Conservation (phyloP, 2,113 vertebrate genomes). For the Tetrax tetrax region DNA sequence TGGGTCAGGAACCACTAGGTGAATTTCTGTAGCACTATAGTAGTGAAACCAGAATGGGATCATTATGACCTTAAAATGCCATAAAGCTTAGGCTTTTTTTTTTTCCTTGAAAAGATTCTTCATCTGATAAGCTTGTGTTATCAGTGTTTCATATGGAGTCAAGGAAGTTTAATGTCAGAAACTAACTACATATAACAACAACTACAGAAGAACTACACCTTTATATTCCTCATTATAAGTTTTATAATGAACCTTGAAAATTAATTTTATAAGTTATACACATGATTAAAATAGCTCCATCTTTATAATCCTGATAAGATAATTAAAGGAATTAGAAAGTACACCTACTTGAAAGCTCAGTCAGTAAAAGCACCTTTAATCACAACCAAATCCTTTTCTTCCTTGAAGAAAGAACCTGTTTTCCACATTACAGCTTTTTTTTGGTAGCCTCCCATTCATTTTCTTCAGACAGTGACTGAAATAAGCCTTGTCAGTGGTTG, state of each 20-base stretch:
- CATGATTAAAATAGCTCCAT: conserved; percentile 23
- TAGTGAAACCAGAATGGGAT: background rate
- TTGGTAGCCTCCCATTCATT: conserved; percentile 28
- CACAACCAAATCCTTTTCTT: conserved; percentile 28
- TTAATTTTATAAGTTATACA: background rate
- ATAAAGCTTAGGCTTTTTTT: background rate
- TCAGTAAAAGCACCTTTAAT: conserved; percentile 45
- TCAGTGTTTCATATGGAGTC: background rate
- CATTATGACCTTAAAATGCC: background rate
- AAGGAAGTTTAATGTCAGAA: background rate
- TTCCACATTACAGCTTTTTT: background rate
- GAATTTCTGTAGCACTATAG: background rate
- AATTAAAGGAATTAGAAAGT: conserved; percentile 52
- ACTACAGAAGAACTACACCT: background rate
- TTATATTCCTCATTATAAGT: background rate
- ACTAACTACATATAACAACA: background rate
- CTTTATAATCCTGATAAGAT: conserved; percentile 12
- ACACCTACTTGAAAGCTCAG: background rate
- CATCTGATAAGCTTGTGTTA: background rate
- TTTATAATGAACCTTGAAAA: background rate
- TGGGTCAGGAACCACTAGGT: background rate
- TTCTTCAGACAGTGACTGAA: conserved; percentile 42
- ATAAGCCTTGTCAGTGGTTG: conserved; percentile 15
- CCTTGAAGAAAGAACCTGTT: background rate
- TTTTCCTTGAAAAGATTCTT: background rate